Percentiles rank a stretch among this genome's conserved stretches.
Evolutionary conservation across 2,113 vertebrate genomes (phyloP).

Genomic region (Caranx melampygus): DNA sequence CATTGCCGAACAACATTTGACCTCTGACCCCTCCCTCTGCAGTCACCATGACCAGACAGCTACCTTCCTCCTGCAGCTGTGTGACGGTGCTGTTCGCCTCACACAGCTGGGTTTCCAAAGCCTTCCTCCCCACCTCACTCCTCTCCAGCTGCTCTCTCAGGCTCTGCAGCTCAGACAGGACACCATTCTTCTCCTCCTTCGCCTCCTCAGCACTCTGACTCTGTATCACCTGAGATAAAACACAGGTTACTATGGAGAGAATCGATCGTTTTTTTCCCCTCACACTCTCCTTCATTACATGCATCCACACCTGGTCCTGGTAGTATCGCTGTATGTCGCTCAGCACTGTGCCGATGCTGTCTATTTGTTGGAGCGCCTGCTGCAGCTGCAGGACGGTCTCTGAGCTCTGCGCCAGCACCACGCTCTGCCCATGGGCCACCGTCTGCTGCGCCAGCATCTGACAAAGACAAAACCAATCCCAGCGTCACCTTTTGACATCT

Average conservation of each 20-base stretch:
- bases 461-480: background rate
- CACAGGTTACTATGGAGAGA: background rate
- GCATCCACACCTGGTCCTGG: conserved; percentile 73
- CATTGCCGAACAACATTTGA: too few relatives aligned
- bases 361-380: conserved; percentile 81
- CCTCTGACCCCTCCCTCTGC: background rate
- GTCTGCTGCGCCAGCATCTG: conserved; percentile 84
- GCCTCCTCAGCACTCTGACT: conserved; percentile 56
- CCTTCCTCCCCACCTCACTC: conserved; percentile 62
- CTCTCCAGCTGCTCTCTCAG: conserved; percentile 68
- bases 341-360: conserved; percentile 67
- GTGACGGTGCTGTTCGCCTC: conserved; percentile 48
- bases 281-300: background rate
- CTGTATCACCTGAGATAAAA: conserved; percentile 56
- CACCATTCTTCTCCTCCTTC: conserved; percentile 35
- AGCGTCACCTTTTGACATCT: conserved; percentile 17
- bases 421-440: conserved; percentile 67
- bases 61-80: conserved; percentile 80
- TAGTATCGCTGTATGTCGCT: conserved; percentile 74
- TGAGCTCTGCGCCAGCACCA: conserved; percentile 44
- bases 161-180: conserved; percentile 71
- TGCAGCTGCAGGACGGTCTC: conserved; percentile 74
- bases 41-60: background rate
- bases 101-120: conserved; percentile 60
- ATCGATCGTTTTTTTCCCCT: background rate